Conservation (phyloP, 2,113 vertebrate species). For the Tricholaema leucomelas region DNA sequence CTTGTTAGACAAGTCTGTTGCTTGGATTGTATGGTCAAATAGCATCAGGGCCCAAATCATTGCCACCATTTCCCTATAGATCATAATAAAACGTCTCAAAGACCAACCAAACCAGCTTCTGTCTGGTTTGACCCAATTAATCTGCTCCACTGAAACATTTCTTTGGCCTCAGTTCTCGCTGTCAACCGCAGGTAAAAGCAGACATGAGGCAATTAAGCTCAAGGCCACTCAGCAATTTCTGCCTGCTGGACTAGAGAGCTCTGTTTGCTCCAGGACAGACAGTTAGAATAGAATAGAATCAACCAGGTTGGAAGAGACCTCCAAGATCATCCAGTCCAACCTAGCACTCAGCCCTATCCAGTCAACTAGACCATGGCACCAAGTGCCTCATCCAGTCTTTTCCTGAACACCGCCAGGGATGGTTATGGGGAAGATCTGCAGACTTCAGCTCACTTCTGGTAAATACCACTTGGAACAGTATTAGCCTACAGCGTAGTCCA, state of each 20-base stretch:
- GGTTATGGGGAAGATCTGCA: neutral
- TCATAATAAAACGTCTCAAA: neutral
- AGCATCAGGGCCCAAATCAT: neutral
- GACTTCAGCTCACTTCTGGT: neutral
- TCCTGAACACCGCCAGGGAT: too few relatives aligned
- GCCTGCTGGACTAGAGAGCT: neutral
- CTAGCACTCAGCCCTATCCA: too few relatives aligned
- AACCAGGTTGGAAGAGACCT: too few relatives aligned
- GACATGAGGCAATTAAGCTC: neutral
- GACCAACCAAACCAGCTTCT: neutral
- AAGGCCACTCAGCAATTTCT: neutral
- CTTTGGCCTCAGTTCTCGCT: neutral
- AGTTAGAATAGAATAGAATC: too few relatives aligned
- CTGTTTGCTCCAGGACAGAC: neutral
- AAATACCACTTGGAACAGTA: neutral
- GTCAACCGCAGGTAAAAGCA: neutral
- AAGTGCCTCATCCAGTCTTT: too few relatives aligned
- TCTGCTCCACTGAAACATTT: neutral
- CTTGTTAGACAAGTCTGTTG: neutral
- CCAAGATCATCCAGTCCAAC: too few relatives aligned
- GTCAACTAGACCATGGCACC: too few relatives aligned
- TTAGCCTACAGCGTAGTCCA: neutral
- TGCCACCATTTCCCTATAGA: neutral
- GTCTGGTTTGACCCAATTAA: neutral
- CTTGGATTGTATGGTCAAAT: neutral